Evolutionary conservation across 2,113 vertebrate genomes (phyloP), one percentile per base, ranked within the genome.

Genomic region (Callocephalon fimbriatum): DNA sequence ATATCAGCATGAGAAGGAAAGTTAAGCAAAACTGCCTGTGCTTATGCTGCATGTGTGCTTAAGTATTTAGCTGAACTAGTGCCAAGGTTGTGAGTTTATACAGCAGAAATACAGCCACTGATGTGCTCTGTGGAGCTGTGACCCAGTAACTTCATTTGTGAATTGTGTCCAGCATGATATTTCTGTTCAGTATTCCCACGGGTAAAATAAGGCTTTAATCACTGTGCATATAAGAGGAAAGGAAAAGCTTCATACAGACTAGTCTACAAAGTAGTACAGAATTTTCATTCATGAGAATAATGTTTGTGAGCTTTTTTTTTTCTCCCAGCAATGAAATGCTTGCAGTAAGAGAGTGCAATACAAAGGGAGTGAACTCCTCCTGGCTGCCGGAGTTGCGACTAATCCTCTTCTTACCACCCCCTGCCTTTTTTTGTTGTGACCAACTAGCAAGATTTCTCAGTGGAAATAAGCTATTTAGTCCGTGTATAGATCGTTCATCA

Each of bases 391-490:
- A 62, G 37, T 90, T 86, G 16, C 63, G 73, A 76, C 10, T 29
- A 90, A 72, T 83, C 38, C 17, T 20, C 12, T 58, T 83, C 58
- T 51, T 75, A 45, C 13, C 4, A 18, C 44, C 9, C 10, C 32
- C 2, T 19, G 40, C 7, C 7, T 58, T 47, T 53, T 53, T 17
- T 40, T 85, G 20, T 74, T 77, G 27, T 78, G 83, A 40, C 18
- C 7, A 53, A 31, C 50, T 51, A 81, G 10, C 76, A 86, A 67
- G 68, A 81, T 92, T 94, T 84, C 89, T 94, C 86, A 37, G 76
- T 67, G 86, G 90, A 93, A 92, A 92, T 92, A 40, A 88, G 40
- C 65, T 91, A 74, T 96, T 94, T 83, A 56, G 42, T 74, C 76
- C 86, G 45, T 61, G 68, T 71, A 42, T 71, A 63, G 82, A 77